These are phyloP conservation scores for Actenoides hombroni DNA, from an alignment of 2,113 vertebrate species.

Conservation along the genomic window DNA sequence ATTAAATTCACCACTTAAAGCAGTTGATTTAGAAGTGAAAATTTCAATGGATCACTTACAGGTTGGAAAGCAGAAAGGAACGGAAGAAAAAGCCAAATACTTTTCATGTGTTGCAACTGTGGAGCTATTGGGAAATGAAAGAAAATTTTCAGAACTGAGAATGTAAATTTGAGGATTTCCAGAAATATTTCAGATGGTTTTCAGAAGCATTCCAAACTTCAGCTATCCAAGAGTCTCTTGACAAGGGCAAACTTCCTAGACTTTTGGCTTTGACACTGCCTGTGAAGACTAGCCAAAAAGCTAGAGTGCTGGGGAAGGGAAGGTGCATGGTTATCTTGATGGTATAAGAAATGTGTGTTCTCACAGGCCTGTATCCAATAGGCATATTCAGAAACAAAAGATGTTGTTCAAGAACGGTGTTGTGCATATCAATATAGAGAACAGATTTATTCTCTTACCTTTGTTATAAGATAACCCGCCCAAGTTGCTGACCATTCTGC, in stretches of 20 bases:
- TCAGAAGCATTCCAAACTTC: background rate
- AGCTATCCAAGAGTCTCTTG: background rate
- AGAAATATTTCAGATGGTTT: background rate
- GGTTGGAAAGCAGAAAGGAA: background rate
- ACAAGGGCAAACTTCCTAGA: background rate
- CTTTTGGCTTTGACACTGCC: background rate
- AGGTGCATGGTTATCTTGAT: background rate
- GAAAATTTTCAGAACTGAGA: background rate
- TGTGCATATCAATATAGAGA: background rate
- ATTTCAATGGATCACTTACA: background rate
- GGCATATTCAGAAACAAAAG: background rate
- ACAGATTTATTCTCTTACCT: conserved; percentile 78
- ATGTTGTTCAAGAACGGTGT: background rate
- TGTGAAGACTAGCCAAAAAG: background rate
- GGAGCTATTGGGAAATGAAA: background rate
- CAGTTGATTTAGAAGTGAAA: background rate
- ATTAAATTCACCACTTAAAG: background rate
- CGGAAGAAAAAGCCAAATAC: background rate
- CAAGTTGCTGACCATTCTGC: conserved; percentile 97
- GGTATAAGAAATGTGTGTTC: background rate
- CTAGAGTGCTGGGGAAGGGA: background rate
- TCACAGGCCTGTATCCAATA: background rate
- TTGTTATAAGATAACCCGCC: conserved; percentile 96
- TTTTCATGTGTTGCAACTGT: background rate
- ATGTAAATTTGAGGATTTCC: background rate